These are phyloP conservation scores for Ceraclea dissimilis DNA, from an alignment of 2,888 invertebrate species.

Conservation along the genomic window DNA sequence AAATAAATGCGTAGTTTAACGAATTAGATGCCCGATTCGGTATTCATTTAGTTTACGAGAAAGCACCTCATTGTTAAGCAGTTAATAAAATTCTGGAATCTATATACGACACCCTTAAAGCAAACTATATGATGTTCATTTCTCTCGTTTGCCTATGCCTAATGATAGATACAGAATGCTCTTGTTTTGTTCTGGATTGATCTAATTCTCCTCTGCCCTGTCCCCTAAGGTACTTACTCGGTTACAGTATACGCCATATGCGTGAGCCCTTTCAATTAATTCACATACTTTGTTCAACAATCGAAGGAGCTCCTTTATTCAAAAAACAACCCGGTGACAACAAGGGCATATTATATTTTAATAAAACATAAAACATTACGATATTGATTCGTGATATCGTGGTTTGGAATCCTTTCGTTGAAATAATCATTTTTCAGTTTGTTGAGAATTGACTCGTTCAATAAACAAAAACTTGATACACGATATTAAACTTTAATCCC, in stretches of 20 bases:
- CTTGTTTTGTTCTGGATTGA: too few species aligned
- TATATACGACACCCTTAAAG: too few species aligned
- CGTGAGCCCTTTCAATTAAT: conserved; percentile 17
- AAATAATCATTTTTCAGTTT: neutral
- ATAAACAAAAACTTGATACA: neutral
- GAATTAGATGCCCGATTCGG: too few species aligned
- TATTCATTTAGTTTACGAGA: too few species aligned
- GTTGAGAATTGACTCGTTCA: neutral
- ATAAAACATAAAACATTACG: neutral
- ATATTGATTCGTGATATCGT: neutral
- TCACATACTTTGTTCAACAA: conserved; percentile 7
- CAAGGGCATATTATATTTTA: neutral
- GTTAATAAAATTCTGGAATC: too few species aligned
- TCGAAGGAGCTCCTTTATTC: neutral
- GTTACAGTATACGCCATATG: conserved; percentile 3
- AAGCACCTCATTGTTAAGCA: too few species aligned
- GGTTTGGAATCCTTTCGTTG: neutral
- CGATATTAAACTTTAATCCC: neutral
- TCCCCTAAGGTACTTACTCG: neutral
- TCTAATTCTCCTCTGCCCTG: neutral
- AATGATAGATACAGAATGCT: too few species aligned
- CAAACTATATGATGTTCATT: too few species aligned
- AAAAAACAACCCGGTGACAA: neutral
- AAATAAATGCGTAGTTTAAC: too few species aligned
- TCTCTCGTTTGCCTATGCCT: too few species aligned